These are phyloP conservation scores for Hydriomena furcata DNA, from an alignment of 2,888 invertebrate genomes.

Conservation along the genomic window DNA sequence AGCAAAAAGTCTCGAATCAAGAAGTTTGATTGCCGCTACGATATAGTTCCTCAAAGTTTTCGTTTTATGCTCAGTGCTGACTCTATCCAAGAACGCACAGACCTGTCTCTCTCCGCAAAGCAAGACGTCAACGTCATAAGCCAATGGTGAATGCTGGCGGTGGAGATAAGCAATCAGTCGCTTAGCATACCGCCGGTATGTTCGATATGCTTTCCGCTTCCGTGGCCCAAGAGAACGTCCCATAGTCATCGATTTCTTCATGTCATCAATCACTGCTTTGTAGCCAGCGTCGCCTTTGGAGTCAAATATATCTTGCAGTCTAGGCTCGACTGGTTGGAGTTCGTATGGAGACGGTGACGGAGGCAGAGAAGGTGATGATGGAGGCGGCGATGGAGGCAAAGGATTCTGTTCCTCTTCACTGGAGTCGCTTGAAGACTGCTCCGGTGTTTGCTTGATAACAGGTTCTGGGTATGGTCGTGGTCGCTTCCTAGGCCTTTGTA, in stretches of 20 bases:
- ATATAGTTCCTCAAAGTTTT: conserved; percentile 79
- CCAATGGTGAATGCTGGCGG: conserved; percentile 76
- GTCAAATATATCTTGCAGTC: conserved; percentile 75
- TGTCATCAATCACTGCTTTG: conserved; percentile 80
- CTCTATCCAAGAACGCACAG: conserved; percentile 73
- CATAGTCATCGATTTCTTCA: conserved; percentile 82
- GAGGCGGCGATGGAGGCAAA: conserved; percentile 72
- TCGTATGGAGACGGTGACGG: conserved; percentile 76
- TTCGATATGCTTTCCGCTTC: conserved; percentile 76
- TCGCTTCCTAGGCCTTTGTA: conserved; percentile 64
- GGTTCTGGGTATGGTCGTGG: conserved; percentile 69
- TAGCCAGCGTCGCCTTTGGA: conserved; percentile 81
- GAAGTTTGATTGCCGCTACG: conserved; percentile 75
- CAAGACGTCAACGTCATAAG: conserved; percentile 78
- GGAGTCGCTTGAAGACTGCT: conserved; percentile 72
- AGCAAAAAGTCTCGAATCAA: conserved; percentile 77
- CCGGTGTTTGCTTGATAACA: conserved; percentile 52
- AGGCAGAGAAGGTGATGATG: conserved; percentile 73
- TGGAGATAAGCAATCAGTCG: conserved; percentile 75
- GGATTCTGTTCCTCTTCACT: conserved; percentile 78
- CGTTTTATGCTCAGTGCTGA: conserved; percentile 75
- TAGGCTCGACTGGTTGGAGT: conserved; percentile 72
- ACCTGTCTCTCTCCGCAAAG: conserved; percentile 77
- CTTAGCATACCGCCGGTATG: conserved; percentile 77
- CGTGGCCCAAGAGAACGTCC: conserved; percentile 72